Conservation (phyloP, 2,113 vertebrate species). For the Oryctolagus cuniculus region DNA sequence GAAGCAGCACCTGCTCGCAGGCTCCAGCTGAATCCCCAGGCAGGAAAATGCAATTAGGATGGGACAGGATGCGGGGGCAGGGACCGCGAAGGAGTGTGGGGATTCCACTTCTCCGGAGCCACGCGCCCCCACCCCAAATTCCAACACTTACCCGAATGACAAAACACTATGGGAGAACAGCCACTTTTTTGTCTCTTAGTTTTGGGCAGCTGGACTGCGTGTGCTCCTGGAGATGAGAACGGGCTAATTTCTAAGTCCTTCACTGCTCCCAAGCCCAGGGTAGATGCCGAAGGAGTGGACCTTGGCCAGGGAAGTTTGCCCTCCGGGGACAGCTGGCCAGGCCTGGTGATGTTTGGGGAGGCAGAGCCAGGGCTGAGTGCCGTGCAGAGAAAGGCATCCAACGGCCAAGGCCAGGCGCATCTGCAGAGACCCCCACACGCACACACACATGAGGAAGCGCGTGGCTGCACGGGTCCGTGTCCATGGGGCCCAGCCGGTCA, state of each 20-base stretch:
- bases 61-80: too few species aligned
- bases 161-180: not conserved
- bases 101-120: not conserved
- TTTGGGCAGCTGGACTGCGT: slow-evolving; percentile 1
- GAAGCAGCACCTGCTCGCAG: not conserved
- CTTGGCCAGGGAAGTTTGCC: not conserved
- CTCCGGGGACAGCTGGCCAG: not conserved
- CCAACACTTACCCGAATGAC: not conserved
- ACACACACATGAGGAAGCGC: too few species aligned
- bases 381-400: not conserved
- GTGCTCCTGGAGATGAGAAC: not conserved
- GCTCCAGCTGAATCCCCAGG: too few species aligned
- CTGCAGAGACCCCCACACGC: too few species aligned
- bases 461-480: not conserved
- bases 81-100: not conserved
- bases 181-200: not conserved
- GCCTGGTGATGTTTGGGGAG: not conserved
- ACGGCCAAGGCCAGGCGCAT: not conserved
- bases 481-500: accelerated
- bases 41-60: too few species aligned
- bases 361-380: too few species aligned
- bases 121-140: not conserved
- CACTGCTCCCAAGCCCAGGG: not conserved
- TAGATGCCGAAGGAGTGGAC: not conserved
- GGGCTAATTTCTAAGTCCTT: not conserved